phyloP scores from a whole-genome alignment of 2,888 invertebrate species.

The Scaptomyza polygonia region DNA sequence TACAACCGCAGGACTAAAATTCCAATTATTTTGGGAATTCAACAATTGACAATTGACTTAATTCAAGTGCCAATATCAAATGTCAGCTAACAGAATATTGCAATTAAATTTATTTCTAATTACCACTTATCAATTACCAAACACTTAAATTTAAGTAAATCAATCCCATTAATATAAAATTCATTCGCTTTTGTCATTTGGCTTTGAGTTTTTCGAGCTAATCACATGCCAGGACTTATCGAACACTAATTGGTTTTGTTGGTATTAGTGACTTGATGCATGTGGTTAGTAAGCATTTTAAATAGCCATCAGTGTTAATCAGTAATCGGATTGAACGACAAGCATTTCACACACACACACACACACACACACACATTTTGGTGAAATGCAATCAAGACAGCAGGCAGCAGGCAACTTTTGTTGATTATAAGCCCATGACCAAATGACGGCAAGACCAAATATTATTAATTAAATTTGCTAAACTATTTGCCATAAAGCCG shows the following conservation, averaged over 20 bases:
- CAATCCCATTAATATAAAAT: too few relatives aligned
- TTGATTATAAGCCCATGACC: constrained; percentile 22
- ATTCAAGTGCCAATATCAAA: too few relatives aligned
- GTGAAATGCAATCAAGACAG: neutral
- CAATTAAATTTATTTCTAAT: too few relatives aligned
- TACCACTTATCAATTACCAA: too few relatives aligned
- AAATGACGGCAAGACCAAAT: constrained; percentile 42
- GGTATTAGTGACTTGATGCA: constrained; percentile 1
- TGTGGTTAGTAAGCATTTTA: constrained; percentile 16
- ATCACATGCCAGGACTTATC: neutral
- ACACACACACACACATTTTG: too few relatives aligned
- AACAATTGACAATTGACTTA: too few relatives aligned
- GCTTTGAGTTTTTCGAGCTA: neutral
- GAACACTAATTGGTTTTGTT: neutral
- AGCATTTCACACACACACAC: neutral
- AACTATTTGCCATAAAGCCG: constrained; percentile 54
- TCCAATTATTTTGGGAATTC: too few relatives aligned
- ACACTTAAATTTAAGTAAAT: too few relatives aligned
- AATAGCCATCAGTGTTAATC: constrained; percentile 14
- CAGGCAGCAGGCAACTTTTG: constrained; percentile 27
- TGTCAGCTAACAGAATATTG: too few relatives aligned
- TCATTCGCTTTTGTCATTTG: neutral
- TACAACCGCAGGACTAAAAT: too few relatives aligned
- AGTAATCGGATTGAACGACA: constrained; percentile 13
- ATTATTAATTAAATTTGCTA: constrained; percentile 73